Evolutionary conservation across 2,113 vertebrate genomes (phyloP).

Genomic region (Alaudala cheleensis): DNA sequence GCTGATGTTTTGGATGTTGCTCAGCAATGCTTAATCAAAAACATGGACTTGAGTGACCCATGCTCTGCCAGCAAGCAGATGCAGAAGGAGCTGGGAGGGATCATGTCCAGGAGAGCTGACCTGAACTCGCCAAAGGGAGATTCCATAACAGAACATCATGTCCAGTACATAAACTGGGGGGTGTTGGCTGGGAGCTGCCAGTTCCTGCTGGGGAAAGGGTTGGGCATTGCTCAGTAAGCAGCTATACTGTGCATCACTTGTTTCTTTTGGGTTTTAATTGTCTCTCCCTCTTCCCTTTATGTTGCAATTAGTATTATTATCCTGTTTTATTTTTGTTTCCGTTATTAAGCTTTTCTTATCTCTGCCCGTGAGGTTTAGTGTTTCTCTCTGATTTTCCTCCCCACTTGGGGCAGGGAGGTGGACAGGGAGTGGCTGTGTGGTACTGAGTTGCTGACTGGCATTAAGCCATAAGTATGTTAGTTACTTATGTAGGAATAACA

Average conservation of each 20-base stretch:
- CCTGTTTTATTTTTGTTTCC: neutral
- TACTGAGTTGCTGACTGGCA: neutral
- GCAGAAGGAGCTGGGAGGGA: neutral
- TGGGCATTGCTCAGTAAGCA: neutral
- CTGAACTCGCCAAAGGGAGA: neutral
- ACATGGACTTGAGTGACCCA: neutral
- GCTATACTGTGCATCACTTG: neutral
- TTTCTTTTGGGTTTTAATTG: neutral
- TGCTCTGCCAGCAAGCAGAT: neutral
- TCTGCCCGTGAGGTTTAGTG: neutral
- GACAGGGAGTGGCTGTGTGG: neutral
- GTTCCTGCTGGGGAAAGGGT: neutral
- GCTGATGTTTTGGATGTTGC: neutral
- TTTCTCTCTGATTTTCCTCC: neutral
- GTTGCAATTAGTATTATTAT: neutral
- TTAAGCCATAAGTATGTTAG: neutral
- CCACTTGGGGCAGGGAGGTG: neutral
- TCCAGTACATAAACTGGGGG: neutral
- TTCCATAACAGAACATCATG: neutral
- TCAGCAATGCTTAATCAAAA: neutral
- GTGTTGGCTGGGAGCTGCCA: neutral
- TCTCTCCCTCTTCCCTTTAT: neutral
- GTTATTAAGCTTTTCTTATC: neutral
- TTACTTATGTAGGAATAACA: neutral
- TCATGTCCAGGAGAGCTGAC: neutral